phyloP scores from a whole-genome alignment of 2,888 invertebrate genomes.

The Chouioia cunea region DNA sequence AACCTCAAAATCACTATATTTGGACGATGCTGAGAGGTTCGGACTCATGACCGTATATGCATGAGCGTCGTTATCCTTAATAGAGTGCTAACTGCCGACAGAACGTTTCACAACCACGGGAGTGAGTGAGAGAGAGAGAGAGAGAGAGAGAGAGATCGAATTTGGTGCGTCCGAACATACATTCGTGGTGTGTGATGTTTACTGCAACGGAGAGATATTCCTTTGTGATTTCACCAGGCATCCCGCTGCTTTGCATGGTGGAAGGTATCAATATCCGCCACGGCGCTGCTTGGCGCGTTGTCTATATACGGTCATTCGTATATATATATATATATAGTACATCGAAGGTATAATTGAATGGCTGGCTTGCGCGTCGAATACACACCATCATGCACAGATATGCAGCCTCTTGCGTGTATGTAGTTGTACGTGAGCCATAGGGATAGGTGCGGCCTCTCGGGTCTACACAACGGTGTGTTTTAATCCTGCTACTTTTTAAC shows the following conservation, averaged over 20 bases:
- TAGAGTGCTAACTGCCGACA: constrained; percentile 68
- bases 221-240: constrained; percentile 47
- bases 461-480: constrained; percentile 2
- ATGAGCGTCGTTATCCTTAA: constrained; percentile 68
- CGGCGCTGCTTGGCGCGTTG: too few relatives aligned
- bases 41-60: constrained; percentile 55
- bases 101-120: constrained; percentile 32
- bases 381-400: neutral
- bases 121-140: constrained; percentile 29
- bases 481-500: too few relatives aligned
- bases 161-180: too few relatives aligned
- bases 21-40: neutral
- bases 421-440: neutral
- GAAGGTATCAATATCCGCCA: constrained; percentile 64
- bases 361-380: constrained; percentile 23
- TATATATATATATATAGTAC: constrained; percentile 57
- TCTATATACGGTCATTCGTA: too few relatives aligned
- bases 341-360: constrained; percentile 61
- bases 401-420: neutral
- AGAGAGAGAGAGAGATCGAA: constrained; percentile 6
- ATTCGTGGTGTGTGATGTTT: neutral
- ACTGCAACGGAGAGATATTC: constrained; percentile 6
- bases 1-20: constrained; percentile 11
- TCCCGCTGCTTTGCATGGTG: constrained; percentile 64
- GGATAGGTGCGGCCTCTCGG: constrained; percentile 25